Base-by-base conservation (phyloP, 2,113 vertebrate genomes). In the Psettodes erumei region DNA sequence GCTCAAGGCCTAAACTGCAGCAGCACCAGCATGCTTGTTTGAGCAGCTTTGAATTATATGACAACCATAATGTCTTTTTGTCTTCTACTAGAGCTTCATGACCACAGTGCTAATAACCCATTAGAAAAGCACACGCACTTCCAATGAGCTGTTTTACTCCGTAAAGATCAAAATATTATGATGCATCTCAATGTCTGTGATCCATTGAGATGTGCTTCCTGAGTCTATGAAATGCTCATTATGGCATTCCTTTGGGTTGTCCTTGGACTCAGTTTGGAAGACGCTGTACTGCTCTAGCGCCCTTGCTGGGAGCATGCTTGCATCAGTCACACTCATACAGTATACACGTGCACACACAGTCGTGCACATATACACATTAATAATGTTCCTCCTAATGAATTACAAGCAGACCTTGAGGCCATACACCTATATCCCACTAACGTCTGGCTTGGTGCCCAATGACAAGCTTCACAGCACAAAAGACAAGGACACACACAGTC, bases 331-430 rank as follows among this genome's bases (percentile, higher is more conserved):
- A 63, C 60, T 56, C 55, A 50, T 15, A 28, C 19, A 42, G 32
- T 33, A 56, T 30, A 42, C 43, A 63, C 11, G 30, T 16, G 25
- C 37, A 21, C 75, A 56, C 56, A 18, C 56, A 66, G 32, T 60
- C 73, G 73, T 75, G 59, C 43, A 38, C 71, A 40, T 65, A 54
- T 65, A 50, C 77, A 77, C 82, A 67, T 86, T 89, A 88, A 88
- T 81, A 84, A 65, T 79, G 72, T 77, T 55, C 56, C 60, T 77
- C 55, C 78, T 88, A 90, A 92, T 92, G 82, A 93, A 92, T 91
- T 92, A 90, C 89, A 90, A 87, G 88, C 83, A 79, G 89, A 84
- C 86, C 87, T 87, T 80, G 77, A 73, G 84, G 87, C 69, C 60
- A 75, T 58, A 72, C 77, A 83, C 55, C 71, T 90, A 79, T 89